Percentiles rank a stretch among this genome's conserved stretches.
Evolutionary conservation across 1,140 invertebrate species (phyloP).

Genomic region (Gonatopus flavifemur): DNA sequence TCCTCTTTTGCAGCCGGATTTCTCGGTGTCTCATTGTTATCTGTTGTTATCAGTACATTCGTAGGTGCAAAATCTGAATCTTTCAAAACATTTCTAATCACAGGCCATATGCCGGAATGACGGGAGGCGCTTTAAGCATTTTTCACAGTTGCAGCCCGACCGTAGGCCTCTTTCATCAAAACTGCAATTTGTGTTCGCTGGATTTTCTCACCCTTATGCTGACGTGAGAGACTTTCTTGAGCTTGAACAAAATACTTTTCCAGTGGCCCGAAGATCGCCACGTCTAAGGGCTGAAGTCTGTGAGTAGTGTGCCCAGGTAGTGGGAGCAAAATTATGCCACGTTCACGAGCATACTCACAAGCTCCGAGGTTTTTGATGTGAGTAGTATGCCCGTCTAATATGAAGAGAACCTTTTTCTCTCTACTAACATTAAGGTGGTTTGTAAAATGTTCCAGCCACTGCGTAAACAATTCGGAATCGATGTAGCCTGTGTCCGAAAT

Average conservation of each 20-base stretch:
- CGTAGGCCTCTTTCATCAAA: background rate
- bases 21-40: no score
- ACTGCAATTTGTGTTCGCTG: background rate
- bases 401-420: background rate
- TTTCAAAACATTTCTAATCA: background rate
- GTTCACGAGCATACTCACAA: background rate
- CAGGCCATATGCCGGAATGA: background rate
- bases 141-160: background rate
- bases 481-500: conserved; percentile 5
- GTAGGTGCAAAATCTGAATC: background rate
- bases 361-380: background rate
- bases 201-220: background rate
- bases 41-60: no score
- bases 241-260: background rate
- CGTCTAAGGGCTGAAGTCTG: background rate
- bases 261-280: background rate
- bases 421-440: background rate
- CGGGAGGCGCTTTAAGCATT: background rate
- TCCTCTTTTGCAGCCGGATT: no score
- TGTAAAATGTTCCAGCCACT: background rate
- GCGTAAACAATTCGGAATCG: background rate
- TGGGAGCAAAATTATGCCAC: background rate
- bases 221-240: background rate
- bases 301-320: background rate
- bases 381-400: no score